Evolutionary conservation across 2,113 vertebrate genomes (phyloP).

Genomic region (Platichthys stellatus): DNA sequence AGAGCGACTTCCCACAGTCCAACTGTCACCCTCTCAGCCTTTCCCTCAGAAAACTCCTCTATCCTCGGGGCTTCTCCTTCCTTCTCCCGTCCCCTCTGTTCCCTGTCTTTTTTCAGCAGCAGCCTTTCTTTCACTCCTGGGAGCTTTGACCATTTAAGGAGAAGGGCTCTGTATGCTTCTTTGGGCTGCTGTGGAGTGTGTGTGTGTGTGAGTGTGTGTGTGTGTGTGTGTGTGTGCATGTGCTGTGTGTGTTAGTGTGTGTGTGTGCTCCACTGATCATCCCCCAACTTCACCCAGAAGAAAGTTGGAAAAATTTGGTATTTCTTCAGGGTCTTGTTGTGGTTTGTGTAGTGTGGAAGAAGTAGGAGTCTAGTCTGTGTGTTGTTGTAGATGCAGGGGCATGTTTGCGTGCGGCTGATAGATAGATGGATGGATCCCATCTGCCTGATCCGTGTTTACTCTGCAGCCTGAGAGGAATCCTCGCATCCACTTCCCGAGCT

Average conservation of each 20-base stretch:
- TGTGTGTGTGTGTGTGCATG: conserved; percentile 37
- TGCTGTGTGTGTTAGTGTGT: conserved; percentile 42
- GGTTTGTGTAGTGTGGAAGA: conserved; percentile 28
- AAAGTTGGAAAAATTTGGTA: conserved; percentile 32
- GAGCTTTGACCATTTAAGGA: conserved; percentile 99
- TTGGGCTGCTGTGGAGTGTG: conserved; percentile 80
- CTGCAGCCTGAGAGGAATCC: conserved; percentile 39
- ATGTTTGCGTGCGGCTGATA: conserved; percentile 39
- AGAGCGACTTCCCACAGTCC: conserved; percentile 77
- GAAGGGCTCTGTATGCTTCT: conserved; percentile 93
- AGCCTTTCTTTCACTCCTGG: conserved; percentile 96
- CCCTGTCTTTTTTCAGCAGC: conserved; percentile 86
- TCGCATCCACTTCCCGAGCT: conserved; percentile 38
- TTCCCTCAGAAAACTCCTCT: conserved; percentile 89
- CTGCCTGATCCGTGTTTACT: conserved; percentile 53
- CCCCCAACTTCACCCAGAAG: conserved; percentile 47
- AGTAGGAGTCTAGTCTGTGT: conserved; percentile 3
- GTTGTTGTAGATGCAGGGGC: conserved; percentile 5
- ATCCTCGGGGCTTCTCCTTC: conserved; percentile 78
- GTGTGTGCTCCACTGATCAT: conserved; percentile 57
- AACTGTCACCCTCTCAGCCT: conserved; percentile 78
- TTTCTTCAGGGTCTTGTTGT: conserved; percentile 34
- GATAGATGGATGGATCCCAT: conserved; percentile 34
- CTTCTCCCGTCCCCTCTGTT: conserved; percentile 77
- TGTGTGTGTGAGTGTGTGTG: conserved; percentile 45